A percentile compares a stretch with the other conserved stretches of the same genome.
Conservation (phyloP, 2,113 vertebrate species). For the Zosterops pallidus region DNA sequence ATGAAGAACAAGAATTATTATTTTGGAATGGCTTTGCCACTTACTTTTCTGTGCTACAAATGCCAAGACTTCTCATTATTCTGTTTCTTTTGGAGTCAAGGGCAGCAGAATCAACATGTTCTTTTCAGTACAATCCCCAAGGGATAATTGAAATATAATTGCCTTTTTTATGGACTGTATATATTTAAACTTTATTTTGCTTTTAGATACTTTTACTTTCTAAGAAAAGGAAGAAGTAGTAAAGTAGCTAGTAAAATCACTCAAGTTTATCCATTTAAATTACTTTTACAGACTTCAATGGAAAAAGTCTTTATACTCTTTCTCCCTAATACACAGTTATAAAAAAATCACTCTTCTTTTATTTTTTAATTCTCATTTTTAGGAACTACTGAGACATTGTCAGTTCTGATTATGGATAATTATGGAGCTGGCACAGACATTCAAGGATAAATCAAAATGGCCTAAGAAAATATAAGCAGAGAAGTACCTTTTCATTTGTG, state of each 20-base stretch:
- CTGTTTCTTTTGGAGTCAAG: neutral
- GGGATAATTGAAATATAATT: slow-evolving; percentile 11
- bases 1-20: neutral
- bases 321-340: neutral
- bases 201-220: neutral
- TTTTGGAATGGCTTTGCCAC: neutral
- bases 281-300: neutral
- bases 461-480: neutral
- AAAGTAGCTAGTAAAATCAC: neutral
- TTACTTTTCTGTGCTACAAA: neutral
- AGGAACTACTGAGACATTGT: neutral
- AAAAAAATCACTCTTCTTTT: neutral
- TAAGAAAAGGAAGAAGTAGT: neutral
- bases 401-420: neutral
- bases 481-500: neutral
- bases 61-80: neutral
- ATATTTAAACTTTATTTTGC: neutral
- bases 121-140: neutral
- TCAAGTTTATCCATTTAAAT: slow-evolving; percentile 1
- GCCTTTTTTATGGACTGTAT: neutral
- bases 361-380: neutral
- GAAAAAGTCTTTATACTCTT: neutral
- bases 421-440: neutral
- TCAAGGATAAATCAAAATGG: neutral
- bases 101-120: neutral